phyloP scores from a whole-genome alignment of 2,797 vertebrate genomes.

The Sebastes iracundus region DNA sequence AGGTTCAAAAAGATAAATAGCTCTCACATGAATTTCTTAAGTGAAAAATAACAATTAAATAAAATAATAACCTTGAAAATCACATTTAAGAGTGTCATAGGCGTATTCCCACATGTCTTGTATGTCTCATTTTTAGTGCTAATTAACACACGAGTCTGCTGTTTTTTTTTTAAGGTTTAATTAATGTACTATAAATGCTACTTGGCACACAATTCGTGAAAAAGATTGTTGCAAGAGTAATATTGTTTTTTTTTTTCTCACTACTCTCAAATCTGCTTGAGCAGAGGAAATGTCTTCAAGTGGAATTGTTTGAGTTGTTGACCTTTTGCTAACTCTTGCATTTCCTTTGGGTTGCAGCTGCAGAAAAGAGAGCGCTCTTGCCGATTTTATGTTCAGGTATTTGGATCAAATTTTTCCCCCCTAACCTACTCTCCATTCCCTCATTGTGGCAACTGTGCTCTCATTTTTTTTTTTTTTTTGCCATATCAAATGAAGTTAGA shows the following conservation, averaged over 20 bases:
- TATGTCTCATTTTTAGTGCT: conserved; percentile 38
- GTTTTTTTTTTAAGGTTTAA: conserved; percentile 19
- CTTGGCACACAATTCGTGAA: conserved; percentile 17
- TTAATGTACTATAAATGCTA: conserved; percentile 9
- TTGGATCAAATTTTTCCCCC: conserved; percentile 64
- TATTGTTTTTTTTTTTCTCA: conserved; percentile 30
- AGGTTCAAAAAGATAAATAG: conserved; percentile 26
- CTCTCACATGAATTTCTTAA: conserved; percentile 11
- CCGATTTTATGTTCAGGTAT: conserved; percentile 99
- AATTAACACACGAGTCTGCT: conserved; percentile 50
- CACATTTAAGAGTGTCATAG: conserved; percentile 24
- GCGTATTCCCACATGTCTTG: conserved; percentile 33
- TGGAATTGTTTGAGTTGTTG: conserved; percentile 66
- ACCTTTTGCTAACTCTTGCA: conserved; percentile 55
- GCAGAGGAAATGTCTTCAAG: conserved; percentile 42
- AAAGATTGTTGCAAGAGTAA: neutral
- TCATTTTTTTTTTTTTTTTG: conserved; percentile 12
- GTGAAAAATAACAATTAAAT: conserved; percentile 14
- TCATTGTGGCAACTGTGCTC: conserved; percentile 1
- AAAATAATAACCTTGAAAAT: conserved; percentile 37
- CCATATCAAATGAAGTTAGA: conserved; percentile 8
- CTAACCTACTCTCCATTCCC: neutral
- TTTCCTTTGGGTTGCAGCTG: conserved; percentile 89
- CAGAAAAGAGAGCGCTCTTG: conserved; percentile 99
- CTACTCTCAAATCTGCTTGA: conserved; percentile 78